These are phyloP conservation scores for Aspidiotus destructor DNA, from an alignment of 2,888 invertebrate species.

Conservation along the genomic window DNA sequence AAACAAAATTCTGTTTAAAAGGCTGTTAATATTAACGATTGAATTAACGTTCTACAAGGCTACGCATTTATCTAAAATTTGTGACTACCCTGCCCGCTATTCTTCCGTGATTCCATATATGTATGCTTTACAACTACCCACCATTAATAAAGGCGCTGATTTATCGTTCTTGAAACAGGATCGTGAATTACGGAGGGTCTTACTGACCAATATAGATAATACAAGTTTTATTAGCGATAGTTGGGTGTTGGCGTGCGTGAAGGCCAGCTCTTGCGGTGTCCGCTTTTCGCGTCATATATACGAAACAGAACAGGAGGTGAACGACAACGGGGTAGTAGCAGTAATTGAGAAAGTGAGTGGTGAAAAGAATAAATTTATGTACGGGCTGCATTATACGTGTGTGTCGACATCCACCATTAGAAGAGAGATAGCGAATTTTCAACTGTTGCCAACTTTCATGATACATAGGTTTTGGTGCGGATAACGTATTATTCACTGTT, in stretches of 20 bases:
- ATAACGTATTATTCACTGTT: neutral
- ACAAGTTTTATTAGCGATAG: conserved; percentile 30
- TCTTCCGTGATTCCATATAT: no score
- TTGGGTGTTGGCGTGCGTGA: conserved; percentile 17
- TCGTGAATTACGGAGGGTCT: conserved; percentile 4
- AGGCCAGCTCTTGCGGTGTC: neutral
- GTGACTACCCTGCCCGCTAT: no score
- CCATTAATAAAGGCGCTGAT: conserved; percentile 22
- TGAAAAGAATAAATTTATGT: no score
- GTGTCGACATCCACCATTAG: no score
- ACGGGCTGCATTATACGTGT: no score
- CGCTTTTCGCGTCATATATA: conserved; percentile 14
- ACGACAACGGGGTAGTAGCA: conserved; percentile 21
- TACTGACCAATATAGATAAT: conserved; percentile 30
- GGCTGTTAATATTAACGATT: conserved; percentile 24
- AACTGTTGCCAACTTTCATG: conserved; percentile 27
- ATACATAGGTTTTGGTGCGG: conserved; percentile 17
- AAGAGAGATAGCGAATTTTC: conserved; percentile 20
- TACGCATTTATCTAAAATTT: neutral
- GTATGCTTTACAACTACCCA: neutral
- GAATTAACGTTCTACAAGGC: conserved; percentile 16
- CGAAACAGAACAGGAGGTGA: neutral
- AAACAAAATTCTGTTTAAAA: no score
- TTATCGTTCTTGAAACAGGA: conserved; percentile 3
- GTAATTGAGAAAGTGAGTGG: conserved; percentile 20